These are phyloP conservation scores for Rostratula benghalensis DNA, from an alignment of 2,113 vertebrate genomes.

Conservation along the genomic window DNA sequence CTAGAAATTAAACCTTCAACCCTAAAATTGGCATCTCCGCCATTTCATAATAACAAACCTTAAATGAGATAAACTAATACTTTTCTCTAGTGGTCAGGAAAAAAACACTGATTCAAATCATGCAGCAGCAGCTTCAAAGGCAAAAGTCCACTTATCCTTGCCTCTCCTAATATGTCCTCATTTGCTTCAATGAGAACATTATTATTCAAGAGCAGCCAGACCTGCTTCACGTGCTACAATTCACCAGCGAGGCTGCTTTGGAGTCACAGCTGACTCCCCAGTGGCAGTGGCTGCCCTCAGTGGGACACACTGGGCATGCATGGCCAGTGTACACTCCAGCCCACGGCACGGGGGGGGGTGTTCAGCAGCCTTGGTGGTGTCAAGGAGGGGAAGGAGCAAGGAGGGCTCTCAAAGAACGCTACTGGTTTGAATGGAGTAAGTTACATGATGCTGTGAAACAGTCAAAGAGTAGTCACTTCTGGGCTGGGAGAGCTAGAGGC, in stretches of 20 bases:
- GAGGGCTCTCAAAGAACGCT: accelerated
- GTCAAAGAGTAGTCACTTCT: neutral
- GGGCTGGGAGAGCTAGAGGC: neutral
- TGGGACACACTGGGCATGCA: accelerated
- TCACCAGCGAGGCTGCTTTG: neutral
- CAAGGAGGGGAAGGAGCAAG: neutral
- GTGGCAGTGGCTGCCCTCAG: neutral
- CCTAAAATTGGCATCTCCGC: neutral
- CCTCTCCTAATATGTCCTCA: neutral
- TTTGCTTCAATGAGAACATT: neutral
- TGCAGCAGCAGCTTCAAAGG: neutral
- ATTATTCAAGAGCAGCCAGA: neutral
- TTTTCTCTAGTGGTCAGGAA: neutral
- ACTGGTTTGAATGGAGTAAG: neutral
- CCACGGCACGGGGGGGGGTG: accelerated
- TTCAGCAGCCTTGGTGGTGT: accelerated
- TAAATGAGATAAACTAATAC: neutral
- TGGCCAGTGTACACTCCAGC: neutral
- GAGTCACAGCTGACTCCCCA: neutral
- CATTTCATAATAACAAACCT: neutral
- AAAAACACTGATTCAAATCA: neutral
- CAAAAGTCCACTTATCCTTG: neutral
- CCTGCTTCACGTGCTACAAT: neutral
- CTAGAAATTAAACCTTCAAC: neutral
- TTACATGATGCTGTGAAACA: neutral